phyloP scores from a whole-genome alignment of 1,140 invertebrate species.

The Chlorops oryzae region DNA sequence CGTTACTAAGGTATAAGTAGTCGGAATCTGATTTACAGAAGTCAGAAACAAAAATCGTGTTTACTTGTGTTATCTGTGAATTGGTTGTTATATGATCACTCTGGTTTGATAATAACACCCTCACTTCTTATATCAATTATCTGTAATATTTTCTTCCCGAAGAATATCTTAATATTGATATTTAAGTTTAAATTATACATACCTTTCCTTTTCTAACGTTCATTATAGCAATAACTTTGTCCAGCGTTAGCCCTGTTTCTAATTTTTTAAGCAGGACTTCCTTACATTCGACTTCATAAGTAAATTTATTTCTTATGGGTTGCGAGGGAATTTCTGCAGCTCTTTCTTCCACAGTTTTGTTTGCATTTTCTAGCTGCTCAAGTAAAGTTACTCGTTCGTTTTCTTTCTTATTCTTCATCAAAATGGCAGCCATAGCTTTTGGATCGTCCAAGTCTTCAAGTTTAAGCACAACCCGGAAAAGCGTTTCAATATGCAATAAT shows the following conservation, averaged over 20 bases:
- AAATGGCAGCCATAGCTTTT: slow-evolving; percentile 58
- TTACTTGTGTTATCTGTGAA: too few relatives aligned
- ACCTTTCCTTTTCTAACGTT: slow-evolving; percentile 70
- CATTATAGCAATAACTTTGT: slow-evolving; percentile 60
- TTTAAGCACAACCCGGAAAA: slow-evolving; percentile 64
- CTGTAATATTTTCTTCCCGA: too few relatives aligned
- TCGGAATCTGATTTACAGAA: too few relatives aligned
- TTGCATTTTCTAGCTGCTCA: slow-evolving; percentile 48
- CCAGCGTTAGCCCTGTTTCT: slow-evolving; percentile 56
- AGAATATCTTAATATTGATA: background rate
- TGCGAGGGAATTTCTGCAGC: slow-evolving; percentile 43
- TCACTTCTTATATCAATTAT: too few relatives aligned
- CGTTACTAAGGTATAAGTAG: too few relatives aligned
- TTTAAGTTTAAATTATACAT: slow-evolving; percentile 8
- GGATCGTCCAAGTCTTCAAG: slow-evolving; percentile 69
- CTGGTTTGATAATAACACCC: too few relatives aligned
- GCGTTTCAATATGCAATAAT: slow-evolving; percentile 72
- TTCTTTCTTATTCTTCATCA: slow-evolving; percentile 57
- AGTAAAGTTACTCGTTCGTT: slow-evolving; percentile 51
- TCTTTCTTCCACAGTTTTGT: slow-evolving; percentile 33
- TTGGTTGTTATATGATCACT: too few relatives aligned
- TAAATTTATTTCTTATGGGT: slow-evolving; percentile 40
- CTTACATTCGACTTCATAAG: slow-evolving; percentile 38
- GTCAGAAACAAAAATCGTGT: too few relatives aligned
- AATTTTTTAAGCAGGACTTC: slow-evolving; percentile 56